These are phyloP conservation scores for Chouioia cunea DNA, from an alignment of 2,888 invertebrate genomes.

Conservation along the genomic window DNA sequence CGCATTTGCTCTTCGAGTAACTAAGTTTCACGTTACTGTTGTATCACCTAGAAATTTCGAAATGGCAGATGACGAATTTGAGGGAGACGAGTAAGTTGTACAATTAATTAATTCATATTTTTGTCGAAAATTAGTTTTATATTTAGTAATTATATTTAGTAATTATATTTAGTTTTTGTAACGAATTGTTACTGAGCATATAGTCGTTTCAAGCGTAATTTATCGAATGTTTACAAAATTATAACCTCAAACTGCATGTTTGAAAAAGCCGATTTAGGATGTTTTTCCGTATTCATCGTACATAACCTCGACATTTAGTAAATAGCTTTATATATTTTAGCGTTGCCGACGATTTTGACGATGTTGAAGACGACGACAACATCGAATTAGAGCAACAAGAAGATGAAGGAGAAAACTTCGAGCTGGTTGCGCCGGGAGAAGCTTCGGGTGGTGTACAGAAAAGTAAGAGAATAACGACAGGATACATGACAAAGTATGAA, in stretches of 20 bases:
- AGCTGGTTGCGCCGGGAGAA: conserved; percentile 84
- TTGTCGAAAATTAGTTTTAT: neutral
- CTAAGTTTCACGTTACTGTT: too few relatives aligned
- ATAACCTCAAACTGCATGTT: too few relatives aligned
- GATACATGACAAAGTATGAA: conserved; percentile 99
- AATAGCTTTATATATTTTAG: conserved; percentile 62
- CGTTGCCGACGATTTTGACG: conserved; percentile 87
- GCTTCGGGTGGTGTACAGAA: conserved; percentile 86
- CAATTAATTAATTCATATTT: conserved; percentile 1
- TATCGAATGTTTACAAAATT: too few relatives aligned
- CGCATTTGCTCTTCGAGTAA: too few relatives aligned
- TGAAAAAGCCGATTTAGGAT: too few relatives aligned
- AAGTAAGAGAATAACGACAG: conserved; percentile 93
- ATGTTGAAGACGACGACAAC: conserved; percentile 90
- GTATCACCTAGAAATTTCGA: too few relatives aligned
- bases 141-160: too few relatives aligned
- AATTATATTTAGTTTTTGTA: too few relatives aligned
- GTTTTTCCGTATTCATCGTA: too few relatives aligned
- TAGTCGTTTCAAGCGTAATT: too few relatives aligned
- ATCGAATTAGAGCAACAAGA: conserved; percentile 90
- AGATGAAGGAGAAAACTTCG: conserved; percentile 88
- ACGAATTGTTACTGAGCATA: too few relatives aligned
- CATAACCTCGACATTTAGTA: neutral
- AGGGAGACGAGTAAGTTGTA: conserved; percentile 81
- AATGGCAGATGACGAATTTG: conserved; percentile 91